These are phyloP conservation scores for Bolinopsis microptera DNA, from an alignment of 37 sponge, comb jelly and placozoan species.

Conservation along the genomic window DNA sequence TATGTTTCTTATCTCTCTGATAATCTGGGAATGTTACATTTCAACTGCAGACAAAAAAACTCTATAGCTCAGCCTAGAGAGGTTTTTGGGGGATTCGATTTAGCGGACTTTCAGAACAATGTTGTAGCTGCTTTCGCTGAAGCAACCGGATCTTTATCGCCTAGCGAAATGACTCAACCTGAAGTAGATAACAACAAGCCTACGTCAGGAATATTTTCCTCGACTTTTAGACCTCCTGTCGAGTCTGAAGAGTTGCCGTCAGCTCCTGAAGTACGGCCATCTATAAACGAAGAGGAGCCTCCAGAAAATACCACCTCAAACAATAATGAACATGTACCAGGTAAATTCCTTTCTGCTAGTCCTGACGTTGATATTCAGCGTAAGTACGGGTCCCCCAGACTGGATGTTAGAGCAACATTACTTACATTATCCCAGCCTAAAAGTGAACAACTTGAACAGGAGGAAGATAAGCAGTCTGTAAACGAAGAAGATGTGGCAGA, in stretches of 20 bases:
- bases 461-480: neutral
- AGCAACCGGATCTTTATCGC: neutral
- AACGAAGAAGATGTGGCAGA: neutral
- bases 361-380: too few species aligned
- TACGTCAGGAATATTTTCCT: neutral
- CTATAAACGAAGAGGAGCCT: neutral
- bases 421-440: neutral
- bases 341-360: neutral
- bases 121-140: neutral
- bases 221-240: too few species aligned
- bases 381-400: too few species aligned
- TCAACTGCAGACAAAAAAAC: neutral
- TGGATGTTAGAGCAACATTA: neutral
- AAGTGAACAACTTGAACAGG: neutral
- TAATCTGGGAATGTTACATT: slow-evolving; percentile 5
- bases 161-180: neutral
- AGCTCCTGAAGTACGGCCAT: neutral
- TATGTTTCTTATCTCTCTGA: neutral
- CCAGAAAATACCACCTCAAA: neutral
- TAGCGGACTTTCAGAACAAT: neutral
- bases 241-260: neutral
- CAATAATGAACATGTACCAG: neutral
- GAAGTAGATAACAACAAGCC: neutral
- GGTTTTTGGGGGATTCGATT: neutral
- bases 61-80: neutral